These are phyloP conservation scores for Lepisosteus osseus DNA, from an alignment of 2,113 vertebrate genomes.

Conservation along the genomic window DNA sequence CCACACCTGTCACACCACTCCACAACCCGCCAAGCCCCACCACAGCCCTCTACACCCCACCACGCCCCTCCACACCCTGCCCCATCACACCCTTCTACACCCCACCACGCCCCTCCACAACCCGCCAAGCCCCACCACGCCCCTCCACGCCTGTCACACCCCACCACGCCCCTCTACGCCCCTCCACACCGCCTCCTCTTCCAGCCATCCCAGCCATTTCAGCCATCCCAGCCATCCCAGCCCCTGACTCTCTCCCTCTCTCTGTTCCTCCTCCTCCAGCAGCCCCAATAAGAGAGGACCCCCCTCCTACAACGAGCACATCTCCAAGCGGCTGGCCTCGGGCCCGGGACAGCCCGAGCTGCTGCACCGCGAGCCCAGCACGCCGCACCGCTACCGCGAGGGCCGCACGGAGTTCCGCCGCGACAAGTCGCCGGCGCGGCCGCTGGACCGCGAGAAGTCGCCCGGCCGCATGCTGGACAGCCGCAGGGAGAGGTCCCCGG, in stretches of 20 bases:
- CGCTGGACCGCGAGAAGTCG: conserved; percentile 91
- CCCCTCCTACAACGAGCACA: conserved; percentile 97
- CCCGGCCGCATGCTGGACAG: conserved; percentile 88
- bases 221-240: too few species aligned
- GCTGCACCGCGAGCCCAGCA: conserved; percentile 91
- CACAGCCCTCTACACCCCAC: too few species aligned
- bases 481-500: conserved; percentile 87
- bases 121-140: too few species aligned
- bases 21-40: too few species aligned
- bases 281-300: conserved; percentile 97
- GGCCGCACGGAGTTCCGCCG: conserved; percentile 89
- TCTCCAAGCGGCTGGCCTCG: conserved; percentile 88
- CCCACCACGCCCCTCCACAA: too few species aligned
- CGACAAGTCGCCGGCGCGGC: conserved; percentile 93
- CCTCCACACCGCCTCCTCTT: too few species aligned
- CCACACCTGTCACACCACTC: too few species aligned
- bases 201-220: too few species aligned
- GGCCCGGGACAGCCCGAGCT: conserved; percentile 83
- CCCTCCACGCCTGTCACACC: too few species aligned
- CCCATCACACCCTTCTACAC: too few species aligned
- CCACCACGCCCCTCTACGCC: too few species aligned
- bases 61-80: too few species aligned
- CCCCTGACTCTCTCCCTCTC: not conserved
- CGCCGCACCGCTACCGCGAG: conserved; percentile 92
- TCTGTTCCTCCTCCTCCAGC: conserved; percentile 44